Conservation (phyloP, 2,888 invertebrate species). For the Oxycera nigricornis region DNA sequence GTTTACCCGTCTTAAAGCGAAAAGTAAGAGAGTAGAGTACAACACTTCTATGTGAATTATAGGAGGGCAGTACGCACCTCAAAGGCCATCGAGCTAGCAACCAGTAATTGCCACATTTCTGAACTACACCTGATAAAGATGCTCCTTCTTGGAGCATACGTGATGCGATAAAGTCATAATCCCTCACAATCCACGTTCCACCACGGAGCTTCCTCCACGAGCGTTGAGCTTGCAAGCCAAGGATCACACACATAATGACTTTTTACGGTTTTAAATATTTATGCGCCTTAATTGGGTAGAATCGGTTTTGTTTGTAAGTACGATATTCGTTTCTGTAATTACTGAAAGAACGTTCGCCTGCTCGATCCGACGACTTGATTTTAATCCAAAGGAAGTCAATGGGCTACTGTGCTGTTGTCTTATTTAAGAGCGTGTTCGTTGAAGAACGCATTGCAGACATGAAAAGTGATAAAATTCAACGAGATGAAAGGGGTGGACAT, state of each 20-base stretch:
- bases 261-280: slow-evolving; percentile 47
- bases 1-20: too few relatives aligned
- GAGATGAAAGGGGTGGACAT: slow-evolving; percentile 40
- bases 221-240: neutral
- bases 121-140: too few relatives aligned
- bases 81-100: too few relatives aligned
- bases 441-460: neutral
- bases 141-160: neutral
- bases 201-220: neutral
- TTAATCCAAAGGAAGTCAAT: slow-evolving; percentile 8
- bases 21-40: too few relatives aligned
- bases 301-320: slow-evolving; percentile 37
- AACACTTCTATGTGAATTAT: too few relatives aligned
- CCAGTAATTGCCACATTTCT: too few relatives aligned
- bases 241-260: slow-evolving; percentile 7
- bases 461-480: slow-evolving; percentile 29
- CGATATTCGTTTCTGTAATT: slow-evolving; percentile 13
- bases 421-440: neutral
- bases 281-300: slow-evolving; percentile 45
- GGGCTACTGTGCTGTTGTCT: neutral
- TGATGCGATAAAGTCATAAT: slow-evolving; percentile 22
- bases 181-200: neutral
- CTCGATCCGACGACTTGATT: slow-evolving; percentile 31
- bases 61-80: too few relatives aligned
- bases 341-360: slow-evolving; percentile 15